A percentile compares a stretch with the other conserved stretches of the same genome.
phyloP scores from a whole-genome alignment of 2,113 vertebrate species.

The Deroptyus accipitrinus region DNA sequence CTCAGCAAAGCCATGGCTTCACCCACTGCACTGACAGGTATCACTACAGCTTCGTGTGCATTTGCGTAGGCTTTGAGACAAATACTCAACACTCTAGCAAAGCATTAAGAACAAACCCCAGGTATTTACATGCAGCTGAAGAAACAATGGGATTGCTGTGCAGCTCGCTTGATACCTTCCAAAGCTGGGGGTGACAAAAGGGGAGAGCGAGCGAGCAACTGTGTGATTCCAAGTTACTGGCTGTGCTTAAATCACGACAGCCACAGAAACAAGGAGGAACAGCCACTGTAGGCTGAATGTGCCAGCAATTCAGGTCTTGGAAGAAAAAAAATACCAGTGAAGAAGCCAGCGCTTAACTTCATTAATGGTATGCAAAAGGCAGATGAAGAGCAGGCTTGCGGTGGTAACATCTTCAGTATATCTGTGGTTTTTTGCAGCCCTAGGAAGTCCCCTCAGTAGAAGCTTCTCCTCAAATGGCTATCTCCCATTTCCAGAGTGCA shows the following conservation, averaged over 20 bases:
- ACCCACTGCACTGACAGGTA: not conserved
- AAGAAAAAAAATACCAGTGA: not conserved
- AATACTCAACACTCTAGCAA: not conserved
- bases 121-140: not conserved
- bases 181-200: not conserved
- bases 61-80: not conserved
- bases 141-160: not conserved
- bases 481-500: constrained; percentile 2
- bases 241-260: not conserved
- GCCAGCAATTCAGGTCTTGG: not conserved
- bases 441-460: not conserved
- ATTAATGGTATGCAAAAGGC: not conserved
- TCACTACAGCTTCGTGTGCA: not conserved
- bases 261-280: not conserved
- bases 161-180: not conserved
- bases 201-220: not conserved
- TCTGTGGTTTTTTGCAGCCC: not conserved
- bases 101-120: accelerated
- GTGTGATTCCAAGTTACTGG: not conserved
- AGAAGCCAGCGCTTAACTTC: not conserved
- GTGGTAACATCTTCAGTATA: not conserved
- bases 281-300: accelerated
- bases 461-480: not conserved
- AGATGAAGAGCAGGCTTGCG: not conserved
- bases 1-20: not conserved